Percentiles rank a stretch among this genome's conserved stretches.
These are phyloP conservation scores for Zaprionus davidi DNA, from an alignment of 1,140 invertebrate species.

Conservation along the genomic window DNA sequence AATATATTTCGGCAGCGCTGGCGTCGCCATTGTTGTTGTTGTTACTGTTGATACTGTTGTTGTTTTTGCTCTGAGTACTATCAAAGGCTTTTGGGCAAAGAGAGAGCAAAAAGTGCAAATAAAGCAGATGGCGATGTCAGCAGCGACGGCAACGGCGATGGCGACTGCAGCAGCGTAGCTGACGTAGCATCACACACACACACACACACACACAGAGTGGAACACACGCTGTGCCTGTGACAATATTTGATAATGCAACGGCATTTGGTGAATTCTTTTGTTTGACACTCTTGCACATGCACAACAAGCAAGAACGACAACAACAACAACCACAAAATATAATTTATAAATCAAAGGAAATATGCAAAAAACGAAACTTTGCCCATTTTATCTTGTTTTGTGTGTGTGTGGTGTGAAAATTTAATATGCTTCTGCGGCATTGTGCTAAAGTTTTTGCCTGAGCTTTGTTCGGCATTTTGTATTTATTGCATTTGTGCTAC, in stretches of 20 bases:
- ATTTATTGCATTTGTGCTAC: slow-evolving; percentile 47
- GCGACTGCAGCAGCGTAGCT: slow-evolving; percentile 19
- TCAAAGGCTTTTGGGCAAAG: slow-evolving; percentile 67
- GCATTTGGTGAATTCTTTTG: slow-evolving; percentile 36
- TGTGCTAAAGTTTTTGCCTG: slow-evolving; percentile 34
- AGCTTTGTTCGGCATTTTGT: slow-evolving; percentile 51
- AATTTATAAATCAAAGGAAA: slow-evolving; percentile 29
- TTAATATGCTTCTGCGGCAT: slow-evolving; percentile 60
- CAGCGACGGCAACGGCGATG: slow-evolving; percentile 13
- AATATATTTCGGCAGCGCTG: slow-evolving; percentile 63
- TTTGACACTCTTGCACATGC: slow-evolving; percentile 19
- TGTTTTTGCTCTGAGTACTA: slow-evolving; percentile 64
- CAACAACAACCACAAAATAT: slow-evolving; percentile 7
- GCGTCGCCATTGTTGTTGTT: slow-evolving; percentile 64
- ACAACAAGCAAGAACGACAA: background rate
- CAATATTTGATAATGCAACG: slow-evolving; percentile 30
- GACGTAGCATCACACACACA: slow-evolving; percentile 14
- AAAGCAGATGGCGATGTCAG: slow-evolving; percentile 42
- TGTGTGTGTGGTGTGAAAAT: slow-evolving; percentile 31
- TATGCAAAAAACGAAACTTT: slow-evolving; percentile 14
- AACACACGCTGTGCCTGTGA: slow-evolving; percentile 10
- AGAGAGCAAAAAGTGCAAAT: slow-evolving; percentile 53
- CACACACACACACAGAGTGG: slow-evolving; percentile 1
- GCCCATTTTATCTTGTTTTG: background rate
- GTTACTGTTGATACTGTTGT: slow-evolving; percentile 42